Evolutionary conservation across 2,113 vertebrate genomes (phyloP).

Genomic region (Thymallus thymallus): DNA sequence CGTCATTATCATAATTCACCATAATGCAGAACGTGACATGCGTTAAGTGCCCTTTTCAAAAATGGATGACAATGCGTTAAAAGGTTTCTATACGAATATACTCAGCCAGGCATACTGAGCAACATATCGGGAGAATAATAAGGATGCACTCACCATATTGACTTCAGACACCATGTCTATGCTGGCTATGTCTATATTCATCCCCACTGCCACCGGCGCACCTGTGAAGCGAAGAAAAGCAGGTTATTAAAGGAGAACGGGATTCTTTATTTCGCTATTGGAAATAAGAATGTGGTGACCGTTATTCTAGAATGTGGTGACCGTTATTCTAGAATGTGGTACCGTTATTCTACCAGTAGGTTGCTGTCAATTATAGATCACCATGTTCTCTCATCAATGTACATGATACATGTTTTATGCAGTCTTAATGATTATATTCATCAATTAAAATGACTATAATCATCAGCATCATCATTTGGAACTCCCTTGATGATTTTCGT

Average conservation of each 20-base stretch:
- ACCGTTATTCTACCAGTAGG: neutral
- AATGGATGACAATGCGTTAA: neutral
- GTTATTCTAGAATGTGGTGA: conserved; percentile 30
- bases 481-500: neutral
- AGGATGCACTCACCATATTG: conserved; percentile 91
- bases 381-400: neutral
- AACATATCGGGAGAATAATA: conserved; percentile 22
- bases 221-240: conserved; percentile 78
- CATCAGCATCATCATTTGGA: neutral
- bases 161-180: conserved; percentile 99
- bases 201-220: conserved; percentile 94
- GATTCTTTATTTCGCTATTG: conserved; percentile 53
- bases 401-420: neutral
- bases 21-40: neutral
- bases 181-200: conserved; percentile 99
- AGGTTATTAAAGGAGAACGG: conserved; percentile 37
- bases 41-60: neutral
- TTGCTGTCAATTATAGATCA: neutral
- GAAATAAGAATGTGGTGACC: conserved; percentile 69
- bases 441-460: neutral
- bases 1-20: conserved; percentile 24
- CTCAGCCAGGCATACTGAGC: conserved; percentile 17
- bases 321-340: neutral
- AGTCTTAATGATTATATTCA: neutral
- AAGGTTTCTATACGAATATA: neutral